These are phyloP conservation scores for Cryptus armator DNA, from an alignment of 2,888 invertebrate genomes.

Conservation along the genomic window DNA sequence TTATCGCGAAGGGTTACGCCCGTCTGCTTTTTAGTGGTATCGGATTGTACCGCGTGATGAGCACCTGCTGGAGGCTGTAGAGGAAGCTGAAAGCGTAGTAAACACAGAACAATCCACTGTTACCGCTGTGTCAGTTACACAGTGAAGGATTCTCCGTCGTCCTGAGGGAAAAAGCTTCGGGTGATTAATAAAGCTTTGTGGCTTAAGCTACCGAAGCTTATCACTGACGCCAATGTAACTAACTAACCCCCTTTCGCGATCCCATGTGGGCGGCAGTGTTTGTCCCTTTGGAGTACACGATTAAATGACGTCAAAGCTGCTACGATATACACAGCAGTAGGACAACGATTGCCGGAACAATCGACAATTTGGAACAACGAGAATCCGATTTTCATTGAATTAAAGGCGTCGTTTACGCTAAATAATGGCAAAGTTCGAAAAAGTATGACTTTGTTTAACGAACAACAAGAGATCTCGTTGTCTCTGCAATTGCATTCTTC, in stretches of 20 bases:
- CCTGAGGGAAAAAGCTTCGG: slow-evolving; percentile 11
- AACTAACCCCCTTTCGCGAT: slow-evolving; percentile 6
- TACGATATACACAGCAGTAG: too few species aligned
- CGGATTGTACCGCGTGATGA: neutral
- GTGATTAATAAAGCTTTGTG: slow-evolving; percentile 57
- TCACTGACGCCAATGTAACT: slow-evolving; percentile 31
- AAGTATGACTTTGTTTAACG: too few species aligned
- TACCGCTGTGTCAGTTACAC: neutral
- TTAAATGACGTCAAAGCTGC: neutral
- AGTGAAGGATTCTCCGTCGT: slow-evolving; percentile 19
- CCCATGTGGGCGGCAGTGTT: neutral
- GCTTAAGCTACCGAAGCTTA: slow-evolving; percentile 30
- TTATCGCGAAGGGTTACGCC: neutral
- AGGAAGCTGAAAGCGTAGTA: slow-evolving; percentile 8
- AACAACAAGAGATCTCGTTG: too few species aligned
- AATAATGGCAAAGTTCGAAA: too few species aligned
- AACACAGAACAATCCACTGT: slow-evolving; percentile 34
- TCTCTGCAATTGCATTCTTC: too few species aligned
- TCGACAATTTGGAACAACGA: too few species aligned
- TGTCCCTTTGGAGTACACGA: neutral
- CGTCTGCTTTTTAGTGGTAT: neutral
- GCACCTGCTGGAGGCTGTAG: neutral
- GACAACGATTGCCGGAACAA: too few species aligned
- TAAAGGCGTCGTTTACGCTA: too few species aligned
- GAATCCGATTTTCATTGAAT: too few species aligned